phyloP scores from a whole-genome alignment of 2,888 invertebrate species.

The Sinodicranocentrus sp. region DNA sequence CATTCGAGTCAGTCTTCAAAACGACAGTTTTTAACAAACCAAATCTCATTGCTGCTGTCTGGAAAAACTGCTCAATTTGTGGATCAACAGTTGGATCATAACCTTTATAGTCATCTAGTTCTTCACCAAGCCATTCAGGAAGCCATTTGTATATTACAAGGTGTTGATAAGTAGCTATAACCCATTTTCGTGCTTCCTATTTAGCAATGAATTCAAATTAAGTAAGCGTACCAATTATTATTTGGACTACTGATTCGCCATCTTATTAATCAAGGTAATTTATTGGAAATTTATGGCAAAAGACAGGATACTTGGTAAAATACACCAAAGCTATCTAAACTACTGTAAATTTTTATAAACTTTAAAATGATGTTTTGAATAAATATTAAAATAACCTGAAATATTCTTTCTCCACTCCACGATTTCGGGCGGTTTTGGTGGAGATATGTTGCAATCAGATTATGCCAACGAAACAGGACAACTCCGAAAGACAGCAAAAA shows the following conservation, averaged over 20 bases:
- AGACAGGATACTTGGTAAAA: too few relatives aligned
- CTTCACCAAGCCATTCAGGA: constrained; percentile 79
- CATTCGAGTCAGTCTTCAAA: neutral
- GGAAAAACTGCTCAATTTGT: constrained; percentile 83
- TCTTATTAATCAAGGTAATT: too few relatives aligned
- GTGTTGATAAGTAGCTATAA: constrained; percentile 81
- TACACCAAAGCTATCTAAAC: too few relatives aligned
- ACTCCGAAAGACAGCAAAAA: constrained; percentile 81
- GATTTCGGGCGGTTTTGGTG: constrained; percentile 76
- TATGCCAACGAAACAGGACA: constrained; percentile 82
- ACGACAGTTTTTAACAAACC: constrained; percentile 77
- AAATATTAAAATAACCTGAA: constrained; percentile 77
- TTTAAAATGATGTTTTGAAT: too few relatives aligned
- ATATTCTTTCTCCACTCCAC: constrained; percentile 80
- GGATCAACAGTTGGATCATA: constrained; percentile 79
- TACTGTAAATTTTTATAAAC: too few relatives aligned
- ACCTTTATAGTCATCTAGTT: constrained; percentile 77
- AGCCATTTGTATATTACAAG: constrained; percentile 81
- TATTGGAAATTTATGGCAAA: too few relatives aligned
- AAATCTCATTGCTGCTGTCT: constrained; percentile 83
- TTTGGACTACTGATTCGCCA: too few relatives aligned
- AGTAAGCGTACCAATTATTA: too few relatives aligned
- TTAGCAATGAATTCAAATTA: neutral
- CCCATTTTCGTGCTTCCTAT: constrained; percentile 82
- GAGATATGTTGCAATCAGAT: constrained; percentile 79